Evolutionary conservation across 2,888 invertebrate genomes (phyloP).

Genomic region (Hirtodrosophila confusa): DNA sequence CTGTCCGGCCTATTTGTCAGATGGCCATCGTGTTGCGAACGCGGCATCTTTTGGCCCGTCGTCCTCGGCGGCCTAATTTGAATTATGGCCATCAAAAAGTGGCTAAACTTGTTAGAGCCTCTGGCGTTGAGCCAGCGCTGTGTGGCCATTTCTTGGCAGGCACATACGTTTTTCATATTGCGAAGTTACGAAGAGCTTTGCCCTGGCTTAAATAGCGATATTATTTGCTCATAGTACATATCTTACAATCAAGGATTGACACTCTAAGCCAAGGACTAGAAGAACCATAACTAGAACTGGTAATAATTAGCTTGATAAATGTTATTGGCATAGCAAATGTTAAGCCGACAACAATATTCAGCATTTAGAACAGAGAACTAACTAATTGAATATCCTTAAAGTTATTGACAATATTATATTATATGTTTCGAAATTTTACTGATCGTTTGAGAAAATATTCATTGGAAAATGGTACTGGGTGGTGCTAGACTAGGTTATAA

Average conservation of each 20-base stretch:
- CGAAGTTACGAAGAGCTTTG: constrained; percentile 8
- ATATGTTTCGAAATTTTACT: no score
- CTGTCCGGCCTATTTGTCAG: constrained; percentile 66
- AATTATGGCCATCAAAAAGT: constrained; percentile 75
- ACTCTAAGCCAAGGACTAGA: neutral
- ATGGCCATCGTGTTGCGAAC: constrained; percentile 15
- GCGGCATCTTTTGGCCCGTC: constrained; percentile 2
- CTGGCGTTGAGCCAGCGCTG: constrained; percentile 60
- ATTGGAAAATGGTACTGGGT: no score
- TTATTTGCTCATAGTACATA: constrained; percentile 23
- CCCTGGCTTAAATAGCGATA: constrained; percentile 15
- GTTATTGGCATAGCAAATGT: neutral
- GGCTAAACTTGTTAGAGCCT: constrained; percentile 65
- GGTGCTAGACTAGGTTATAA: no score
- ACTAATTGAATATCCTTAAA: no score
- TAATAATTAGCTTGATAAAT: neutral
- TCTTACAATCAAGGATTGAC: constrained; percentile 19
- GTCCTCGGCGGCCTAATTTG: constrained; percentile 62
- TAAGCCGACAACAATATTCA: no score
- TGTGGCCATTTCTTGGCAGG: constrained; percentile 56
- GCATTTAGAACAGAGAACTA: no score
- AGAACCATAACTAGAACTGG: neutral
- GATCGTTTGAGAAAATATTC: no score
- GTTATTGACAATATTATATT: no score
- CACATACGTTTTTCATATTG: constrained; percentile 25